phyloP scores from a whole-genome alignment of 2,888 invertebrate species.

The Anthophora plumipes region DNA sequence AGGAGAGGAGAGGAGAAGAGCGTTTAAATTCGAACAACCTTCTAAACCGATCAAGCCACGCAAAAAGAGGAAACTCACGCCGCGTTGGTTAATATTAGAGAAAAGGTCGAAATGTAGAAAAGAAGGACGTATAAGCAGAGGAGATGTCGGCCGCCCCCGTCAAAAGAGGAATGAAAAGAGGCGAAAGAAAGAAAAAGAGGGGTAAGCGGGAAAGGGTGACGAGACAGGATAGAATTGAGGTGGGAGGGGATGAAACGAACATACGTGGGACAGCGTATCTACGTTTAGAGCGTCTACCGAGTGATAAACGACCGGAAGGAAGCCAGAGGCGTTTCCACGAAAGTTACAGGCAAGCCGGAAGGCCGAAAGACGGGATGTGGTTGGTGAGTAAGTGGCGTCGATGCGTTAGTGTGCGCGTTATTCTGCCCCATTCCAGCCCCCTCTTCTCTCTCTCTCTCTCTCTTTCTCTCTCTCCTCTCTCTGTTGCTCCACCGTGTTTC shows the following conservation, averaged over 20 bases:
- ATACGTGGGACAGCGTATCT: slow-evolving; percentile 59
- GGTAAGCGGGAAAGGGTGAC: slow-evolving; percentile 10
- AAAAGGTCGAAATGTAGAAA: slow-evolving; percentile 44
- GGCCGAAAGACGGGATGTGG: slow-evolving; percentile 78
- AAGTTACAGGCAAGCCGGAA: slow-evolving; percentile 76
- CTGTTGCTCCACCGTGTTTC: slow-evolving; percentile 27
- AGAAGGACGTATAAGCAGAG: slow-evolving; percentile 14
- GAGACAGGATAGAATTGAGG: background rate
- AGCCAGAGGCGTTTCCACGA: slow-evolving; percentile 78
- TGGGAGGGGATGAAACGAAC: slow-evolving; percentile 27
- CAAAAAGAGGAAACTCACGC: slow-evolving; percentile 12
- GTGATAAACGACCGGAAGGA: slow-evolving; percentile 83
- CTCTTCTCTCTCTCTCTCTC: slow-evolving; percentile 34
- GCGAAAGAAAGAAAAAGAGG: background rate
- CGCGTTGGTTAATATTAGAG: slow-evolving; percentile 39
- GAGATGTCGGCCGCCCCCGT: slow-evolving; percentile 15
- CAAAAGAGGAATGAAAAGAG: background rate
- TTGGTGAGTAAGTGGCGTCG: slow-evolving; percentile 65
- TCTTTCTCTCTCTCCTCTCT: slow-evolving; percentile 32
- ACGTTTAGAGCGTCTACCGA: slow-evolving; percentile 65
- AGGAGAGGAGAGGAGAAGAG: no score
- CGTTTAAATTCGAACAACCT: background rate
- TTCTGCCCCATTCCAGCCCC: slow-evolving; percentile 38
- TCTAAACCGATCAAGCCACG: background rate
- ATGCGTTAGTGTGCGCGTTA: slow-evolving; percentile 40